phyloP scores from a whole-genome alignment of 2,888 invertebrate genomes.

The Macrophya annulata region DNA sequence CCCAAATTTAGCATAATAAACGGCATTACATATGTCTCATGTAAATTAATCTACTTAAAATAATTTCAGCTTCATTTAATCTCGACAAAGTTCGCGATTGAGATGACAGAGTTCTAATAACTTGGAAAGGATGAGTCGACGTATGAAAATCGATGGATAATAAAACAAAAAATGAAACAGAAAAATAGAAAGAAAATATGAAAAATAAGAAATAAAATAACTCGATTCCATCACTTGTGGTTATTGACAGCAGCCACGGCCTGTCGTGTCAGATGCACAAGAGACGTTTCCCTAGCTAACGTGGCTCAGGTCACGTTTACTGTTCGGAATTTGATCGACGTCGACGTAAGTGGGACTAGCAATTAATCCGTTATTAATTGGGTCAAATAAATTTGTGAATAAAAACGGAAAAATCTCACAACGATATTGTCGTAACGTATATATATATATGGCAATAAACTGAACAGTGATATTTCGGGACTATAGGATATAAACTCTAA shows the following conservation, averaged over 20 bases:
- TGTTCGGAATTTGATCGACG: conserved; percentile 1
- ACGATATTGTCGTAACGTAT: background rate
- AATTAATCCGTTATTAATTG: conserved; percentile 43
- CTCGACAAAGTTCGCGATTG: background rate
- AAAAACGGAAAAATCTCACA: background rate
- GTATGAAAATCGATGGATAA: background rate
- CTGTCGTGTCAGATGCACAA: background rate
- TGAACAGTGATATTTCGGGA: background rate
- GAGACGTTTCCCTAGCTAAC: conserved; percentile 7
- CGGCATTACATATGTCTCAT: background rate
- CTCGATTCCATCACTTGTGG: background rate
- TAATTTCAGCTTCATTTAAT: background rate
- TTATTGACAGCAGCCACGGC: conserved; percentile 22
- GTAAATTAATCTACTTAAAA: background rate
- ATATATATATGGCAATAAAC: background rate
- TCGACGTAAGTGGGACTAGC: background rate
- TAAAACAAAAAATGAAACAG: background rate
- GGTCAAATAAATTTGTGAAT: background rate
- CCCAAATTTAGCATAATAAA: background rate
- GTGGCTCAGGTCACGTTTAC: background rate
- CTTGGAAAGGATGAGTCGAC: background rate
- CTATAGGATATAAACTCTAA: background rate
- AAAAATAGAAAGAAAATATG: background rate
- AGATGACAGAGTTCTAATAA: conserved; percentile 7
- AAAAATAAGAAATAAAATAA: conserved; percentile 15